Percentiles rank a stretch among this genome's conserved stretches.
Evolutionary conservation across 2,113 vertebrate species (phyloP).

Genomic region (Prietella phreatophila): DNA sequence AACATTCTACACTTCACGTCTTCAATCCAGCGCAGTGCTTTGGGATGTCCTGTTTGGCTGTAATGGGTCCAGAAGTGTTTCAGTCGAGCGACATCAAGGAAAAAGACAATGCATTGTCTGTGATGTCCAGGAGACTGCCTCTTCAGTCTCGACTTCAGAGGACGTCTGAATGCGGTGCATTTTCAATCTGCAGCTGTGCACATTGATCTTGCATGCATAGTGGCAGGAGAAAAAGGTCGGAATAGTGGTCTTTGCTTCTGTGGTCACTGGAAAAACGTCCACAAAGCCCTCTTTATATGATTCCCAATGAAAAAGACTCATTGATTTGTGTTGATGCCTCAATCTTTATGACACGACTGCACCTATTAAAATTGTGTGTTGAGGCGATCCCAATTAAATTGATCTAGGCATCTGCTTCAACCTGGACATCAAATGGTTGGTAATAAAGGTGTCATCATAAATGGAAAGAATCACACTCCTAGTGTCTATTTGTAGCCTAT

Average conservation of each 20-base stretch:
- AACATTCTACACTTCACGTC: neutral
- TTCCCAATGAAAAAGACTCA: too few species aligned
- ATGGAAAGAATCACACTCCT: neutral
- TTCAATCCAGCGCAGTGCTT: too few species aligned
- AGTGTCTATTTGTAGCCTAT: neutral
- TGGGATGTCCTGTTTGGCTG: neutral
- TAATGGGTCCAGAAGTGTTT: neutral
- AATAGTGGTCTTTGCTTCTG: neutral
- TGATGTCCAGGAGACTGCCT: slow-evolving; percentile 2
- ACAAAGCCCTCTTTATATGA: neutral
- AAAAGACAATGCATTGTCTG: neutral
- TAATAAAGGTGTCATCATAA: neutral
- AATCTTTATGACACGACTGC: neutral
- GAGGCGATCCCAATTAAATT: neutral
- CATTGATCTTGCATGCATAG: slow-evolving; percentile 1
- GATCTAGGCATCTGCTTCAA: neutral
- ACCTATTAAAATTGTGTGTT: neutral
- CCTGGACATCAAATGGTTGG: neutral
- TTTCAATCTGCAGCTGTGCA: neutral
- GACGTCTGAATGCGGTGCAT: neutral
- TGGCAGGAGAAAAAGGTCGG: neutral
- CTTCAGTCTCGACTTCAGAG: slow-evolving; percentile 5
- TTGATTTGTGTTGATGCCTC: neutral
- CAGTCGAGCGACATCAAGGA: neutral
- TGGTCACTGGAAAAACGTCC: neutral